A percentile compares a stretch with the other conserved stretches of the same genome.
Conservation (phyloP, 2,113 vertebrate species). For the Gavialis gangeticus region DNA sequence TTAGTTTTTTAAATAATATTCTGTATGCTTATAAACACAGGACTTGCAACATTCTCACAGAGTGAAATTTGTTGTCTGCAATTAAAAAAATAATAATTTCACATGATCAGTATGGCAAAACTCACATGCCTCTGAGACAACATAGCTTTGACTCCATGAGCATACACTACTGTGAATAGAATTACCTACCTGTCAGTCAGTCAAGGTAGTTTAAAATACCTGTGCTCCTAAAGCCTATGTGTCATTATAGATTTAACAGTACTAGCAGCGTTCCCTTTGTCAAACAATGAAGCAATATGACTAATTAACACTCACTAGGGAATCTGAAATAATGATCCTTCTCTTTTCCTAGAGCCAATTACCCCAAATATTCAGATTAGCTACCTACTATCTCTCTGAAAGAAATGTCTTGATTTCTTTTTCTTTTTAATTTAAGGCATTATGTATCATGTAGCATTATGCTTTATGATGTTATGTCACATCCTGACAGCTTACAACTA, state of each 20-base stretch:
- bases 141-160: constrained; percentile 49
- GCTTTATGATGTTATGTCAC: constrained; percentile 85
- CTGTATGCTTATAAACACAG: background rate
- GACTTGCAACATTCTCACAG: background rate
- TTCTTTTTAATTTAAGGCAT: constrained; percentile 80
- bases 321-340: constrained; percentile 84
- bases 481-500: constrained; percentile 84
- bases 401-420: constrained; percentile 79
- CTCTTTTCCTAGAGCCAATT: constrained; percentile 84
- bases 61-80: constrained; percentile 29
- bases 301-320: constrained; percentile 86
- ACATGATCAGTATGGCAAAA: constrained; percentile 58
- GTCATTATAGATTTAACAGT: constrained; percentile 83
- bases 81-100: constrained; percentile 47
- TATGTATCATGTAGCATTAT: constrained; percentile 84
- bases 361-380: constrained; percentile 86
- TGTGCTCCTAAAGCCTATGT: constrained; percentile 79
- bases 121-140: constrained; percentile 28
- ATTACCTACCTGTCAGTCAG: constrained; percentile 81
- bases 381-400: constrained; percentile 80
- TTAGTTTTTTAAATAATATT: rapidly evolving
- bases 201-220: constrained; percentile 84
- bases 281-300: constrained; percentile 85
- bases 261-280: constrained; percentile 81
- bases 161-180: constrained; percentile 73